Evolutionary conservation across 2,113 vertebrate genomes (phyloP).

Genomic region (Halcyon senegalensis): DNA sequence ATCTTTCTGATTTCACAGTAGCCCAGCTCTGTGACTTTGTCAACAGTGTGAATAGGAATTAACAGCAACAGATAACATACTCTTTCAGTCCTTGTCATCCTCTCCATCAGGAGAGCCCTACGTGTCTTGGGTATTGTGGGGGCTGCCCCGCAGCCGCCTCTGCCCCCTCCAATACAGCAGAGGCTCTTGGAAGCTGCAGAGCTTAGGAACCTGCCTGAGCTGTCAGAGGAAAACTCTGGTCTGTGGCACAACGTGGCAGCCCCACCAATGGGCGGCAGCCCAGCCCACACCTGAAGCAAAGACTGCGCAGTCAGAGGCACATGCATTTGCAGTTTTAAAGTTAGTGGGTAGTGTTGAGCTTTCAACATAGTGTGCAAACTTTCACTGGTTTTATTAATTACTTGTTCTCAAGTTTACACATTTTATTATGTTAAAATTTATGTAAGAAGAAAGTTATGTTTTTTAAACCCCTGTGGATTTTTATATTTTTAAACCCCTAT

Average conservation of each 20-base stretch:
- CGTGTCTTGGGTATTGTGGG: accelerated
- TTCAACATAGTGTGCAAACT: neutral
- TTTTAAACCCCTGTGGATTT: neutral
- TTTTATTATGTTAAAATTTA: neutral
- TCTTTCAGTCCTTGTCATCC: neutral
- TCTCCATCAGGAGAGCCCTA: neutral
- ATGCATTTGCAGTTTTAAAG: neutral
- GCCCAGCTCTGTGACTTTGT: neutral
- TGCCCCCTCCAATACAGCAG: no score
- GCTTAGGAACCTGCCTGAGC: neutral
- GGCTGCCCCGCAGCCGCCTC: accelerated
- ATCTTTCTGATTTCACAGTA: neutral
- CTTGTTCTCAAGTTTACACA: neutral
- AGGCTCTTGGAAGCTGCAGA: neutral
- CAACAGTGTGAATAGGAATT: neutral
- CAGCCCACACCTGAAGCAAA: neutral
- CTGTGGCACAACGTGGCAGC: neutral
- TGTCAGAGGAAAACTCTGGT: neutral
- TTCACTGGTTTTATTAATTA: slow-evolving; percentile 43
- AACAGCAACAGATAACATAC: neutral
- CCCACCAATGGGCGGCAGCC: neutral
- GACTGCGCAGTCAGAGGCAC: neutral
- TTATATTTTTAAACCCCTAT: neutral
- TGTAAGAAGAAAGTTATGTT: neutral
- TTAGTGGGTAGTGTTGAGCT: neutral